These are phyloP conservation scores for Triplophysa bombifrons DNA, from an alignment of 2,797 vertebrate genomes.

Conservation along the genomic window DNA sequence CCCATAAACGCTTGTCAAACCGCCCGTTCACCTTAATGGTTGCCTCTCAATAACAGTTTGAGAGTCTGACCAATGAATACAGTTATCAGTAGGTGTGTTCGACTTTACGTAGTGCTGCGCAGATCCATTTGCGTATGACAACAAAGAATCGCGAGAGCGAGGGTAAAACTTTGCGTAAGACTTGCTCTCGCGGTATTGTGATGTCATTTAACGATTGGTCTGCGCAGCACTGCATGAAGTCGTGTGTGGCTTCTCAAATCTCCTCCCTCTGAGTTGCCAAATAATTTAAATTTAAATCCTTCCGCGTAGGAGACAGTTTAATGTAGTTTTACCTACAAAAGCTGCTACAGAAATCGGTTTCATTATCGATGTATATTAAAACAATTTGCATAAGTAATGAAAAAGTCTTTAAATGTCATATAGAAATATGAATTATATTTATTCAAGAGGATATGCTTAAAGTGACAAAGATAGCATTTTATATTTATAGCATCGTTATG, in stretches of 20 bases:
- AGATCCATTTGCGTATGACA: neutral
- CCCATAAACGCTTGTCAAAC: conserved; percentile 27
- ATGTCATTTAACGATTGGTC: accelerated
- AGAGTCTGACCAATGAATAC: conserved; percentile 52
- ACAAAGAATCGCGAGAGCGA: neutral
- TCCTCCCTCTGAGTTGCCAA: conserved; percentile 53
- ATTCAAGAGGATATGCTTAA: no score
- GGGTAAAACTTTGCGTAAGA: neutral
- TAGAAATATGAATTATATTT: no score
- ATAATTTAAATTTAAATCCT: neutral
- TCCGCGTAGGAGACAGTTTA: no score
- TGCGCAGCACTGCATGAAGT: neutral
- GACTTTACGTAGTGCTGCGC: neutral
- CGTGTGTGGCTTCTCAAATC: conserved; percentile 45
- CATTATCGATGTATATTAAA: no score
- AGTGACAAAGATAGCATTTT: no score
- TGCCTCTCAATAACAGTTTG: conserved; percentile 43
- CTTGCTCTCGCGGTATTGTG: neutral
- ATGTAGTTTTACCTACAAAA: no score
- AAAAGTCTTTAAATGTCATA: no score
- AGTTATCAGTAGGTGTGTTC: conserved; percentile 38
- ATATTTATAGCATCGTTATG: no score
- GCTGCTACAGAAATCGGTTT: neutral
- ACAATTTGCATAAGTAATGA: no score
- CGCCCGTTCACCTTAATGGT: conserved; percentile 6